Evolutionary conservation across 2,113 vertebrate species (phyloP), one percentile per base, ranked within the genome.

Genomic region (Arothron firmamentum): DNA sequence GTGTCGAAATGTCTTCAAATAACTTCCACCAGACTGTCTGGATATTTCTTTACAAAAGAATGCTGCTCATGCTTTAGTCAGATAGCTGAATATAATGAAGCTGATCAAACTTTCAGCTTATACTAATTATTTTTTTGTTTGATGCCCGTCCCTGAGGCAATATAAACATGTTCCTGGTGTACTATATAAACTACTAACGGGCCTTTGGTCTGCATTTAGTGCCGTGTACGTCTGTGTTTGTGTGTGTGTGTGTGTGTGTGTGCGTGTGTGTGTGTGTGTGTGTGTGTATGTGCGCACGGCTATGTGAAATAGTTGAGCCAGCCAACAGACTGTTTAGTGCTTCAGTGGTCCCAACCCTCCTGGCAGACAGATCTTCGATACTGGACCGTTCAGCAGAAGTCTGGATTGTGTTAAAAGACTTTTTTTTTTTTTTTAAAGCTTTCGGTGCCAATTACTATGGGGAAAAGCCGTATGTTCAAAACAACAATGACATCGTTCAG

Each of bases 1-100:
- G 18, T 41, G 42, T 12, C 34, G 48, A 11, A 60, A 56, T 18
- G 48, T 46, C 64, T 74, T 72, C 46, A 62, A 60, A 42, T 52
- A 47, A 56, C 67, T 69, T 56, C 72, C 48, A 75, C 45, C n/a
- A 72, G 51, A 51, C 55, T 59, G 61, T 52, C 62, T 56, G 42
- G 34, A 60, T 38, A 38, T 59, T 2, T 65, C 41, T 55, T 50
- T 50, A 43, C 70, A 46, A 58, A 58, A 53, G 28, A 57, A 46
- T 6, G 41, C 21, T 15, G 20, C 7, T 3, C 18, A 31, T 55
- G 58, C 52, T 70, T 67, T 25, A 52, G 8, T 52, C 11, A 11
- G 2, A 47, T 59, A 51, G 64, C 10, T 57, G 63, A 38, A 38
- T 72, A 38, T 72, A 52, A 14, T 52, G 31, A 9, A 66, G 48